Percentiles rank a stretch among this genome's conserved stretches.
These are phyloP conservation scores for Drosophila nannoptera DNA, from an alignment of 1,140 invertebrate genomes.

Conservation along the genomic window DNA sequence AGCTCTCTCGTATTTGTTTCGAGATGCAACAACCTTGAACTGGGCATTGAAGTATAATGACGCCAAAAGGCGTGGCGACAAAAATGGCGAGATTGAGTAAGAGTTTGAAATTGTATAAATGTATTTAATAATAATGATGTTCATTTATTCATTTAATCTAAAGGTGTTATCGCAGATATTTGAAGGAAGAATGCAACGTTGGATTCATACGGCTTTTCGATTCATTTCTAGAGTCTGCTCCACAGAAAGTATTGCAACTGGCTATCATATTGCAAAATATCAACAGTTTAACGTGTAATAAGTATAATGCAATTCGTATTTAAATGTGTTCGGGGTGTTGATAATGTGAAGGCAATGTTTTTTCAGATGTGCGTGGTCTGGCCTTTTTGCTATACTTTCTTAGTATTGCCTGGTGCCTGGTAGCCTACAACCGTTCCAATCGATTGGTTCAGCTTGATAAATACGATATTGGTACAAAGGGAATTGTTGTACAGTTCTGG, in stretches of 20 bases:
- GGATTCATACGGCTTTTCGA: slow-evolving; percentile 62
- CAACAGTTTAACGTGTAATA: slow-evolving; percentile 45
- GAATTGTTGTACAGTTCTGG: slow-evolving; percentile 46
- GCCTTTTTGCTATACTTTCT: slow-evolving; percentile 49
- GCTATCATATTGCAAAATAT: slow-evolving; percentile 44
- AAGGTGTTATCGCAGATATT: slow-evolving; percentile 46
- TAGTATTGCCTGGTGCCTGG: slow-evolving; percentile 56
- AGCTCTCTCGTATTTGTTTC: slow-evolving; percentile 56
- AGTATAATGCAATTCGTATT: slow-evolving; percentile 1
- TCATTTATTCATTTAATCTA: not conserved
- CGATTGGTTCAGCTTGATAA: slow-evolving; percentile 56
- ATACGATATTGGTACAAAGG: slow-evolving; percentile 55
- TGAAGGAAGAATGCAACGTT: slow-evolving; percentile 62
- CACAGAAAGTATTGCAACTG: slow-evolving; percentile 60
- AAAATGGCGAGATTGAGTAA: slow-evolving; percentile 46
- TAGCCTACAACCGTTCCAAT: slow-evolving; percentile 61
- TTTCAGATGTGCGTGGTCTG: slow-evolving; percentile 51
- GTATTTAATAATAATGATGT: not conserved
- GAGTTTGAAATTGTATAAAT: not conserved
- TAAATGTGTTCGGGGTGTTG: not conserved
- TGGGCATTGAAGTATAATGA: slow-evolving; percentile 39
- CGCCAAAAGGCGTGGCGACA: slow-evolving; percentile 37
- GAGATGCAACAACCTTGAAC: slow-evolving; percentile 41
- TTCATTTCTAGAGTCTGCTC: slow-evolving; percentile 56
- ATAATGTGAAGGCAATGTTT: not conserved